A percentile compares a stretch with the other conserved stretches of the same genome.
These are phyloP conservation scores for Callospermophilus lateralis DNA, from an alignment of 2,113 vertebrate genomes.

Conservation along the genomic window DNA sequence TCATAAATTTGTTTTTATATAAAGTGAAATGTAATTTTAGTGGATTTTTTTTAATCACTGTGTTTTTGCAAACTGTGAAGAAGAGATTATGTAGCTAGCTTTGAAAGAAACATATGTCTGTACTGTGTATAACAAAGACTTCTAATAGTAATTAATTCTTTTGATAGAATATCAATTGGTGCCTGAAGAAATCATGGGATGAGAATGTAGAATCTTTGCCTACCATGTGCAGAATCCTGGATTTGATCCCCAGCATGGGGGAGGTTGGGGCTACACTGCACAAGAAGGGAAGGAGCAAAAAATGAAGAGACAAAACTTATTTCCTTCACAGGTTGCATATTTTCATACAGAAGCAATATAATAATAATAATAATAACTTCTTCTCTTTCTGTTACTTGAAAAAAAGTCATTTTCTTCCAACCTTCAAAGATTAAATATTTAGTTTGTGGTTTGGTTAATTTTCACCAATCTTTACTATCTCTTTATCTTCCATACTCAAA, in stretches of 20 bases:
- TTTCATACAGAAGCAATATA: not conserved
- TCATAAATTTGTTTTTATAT: conserved; percentile 43
- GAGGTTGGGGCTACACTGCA: too few relatives aligned
- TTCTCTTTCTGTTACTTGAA: not conserved
- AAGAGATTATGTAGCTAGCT: not conserved
- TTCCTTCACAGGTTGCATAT: not conserved
- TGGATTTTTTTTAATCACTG: not conserved
- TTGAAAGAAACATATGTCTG: conserved; percentile 28
- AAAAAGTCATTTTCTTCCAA: conserved; percentile 32
- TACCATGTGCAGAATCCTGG: not conserved
- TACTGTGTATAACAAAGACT: not conserved
- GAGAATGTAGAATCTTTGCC: not conserved
- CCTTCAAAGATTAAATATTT: conserved; percentile 45
- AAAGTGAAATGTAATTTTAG: not conserved
- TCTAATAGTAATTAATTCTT: not conserved
- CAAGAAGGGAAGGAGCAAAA: too few relatives aligned
- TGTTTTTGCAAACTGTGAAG: conserved; percentile 4
- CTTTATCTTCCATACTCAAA: not conserved
- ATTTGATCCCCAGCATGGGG: not conserved
- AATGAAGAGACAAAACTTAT: not conserved
- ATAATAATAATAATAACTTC: not conserved
- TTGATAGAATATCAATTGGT: not conserved
- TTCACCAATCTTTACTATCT: not conserved
- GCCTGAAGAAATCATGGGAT: not conserved
- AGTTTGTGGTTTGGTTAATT: not conserved